phyloP scores from a whole-genome alignment of 2,888 invertebrate genomes.

The Clistopyga incitator region DNA sequence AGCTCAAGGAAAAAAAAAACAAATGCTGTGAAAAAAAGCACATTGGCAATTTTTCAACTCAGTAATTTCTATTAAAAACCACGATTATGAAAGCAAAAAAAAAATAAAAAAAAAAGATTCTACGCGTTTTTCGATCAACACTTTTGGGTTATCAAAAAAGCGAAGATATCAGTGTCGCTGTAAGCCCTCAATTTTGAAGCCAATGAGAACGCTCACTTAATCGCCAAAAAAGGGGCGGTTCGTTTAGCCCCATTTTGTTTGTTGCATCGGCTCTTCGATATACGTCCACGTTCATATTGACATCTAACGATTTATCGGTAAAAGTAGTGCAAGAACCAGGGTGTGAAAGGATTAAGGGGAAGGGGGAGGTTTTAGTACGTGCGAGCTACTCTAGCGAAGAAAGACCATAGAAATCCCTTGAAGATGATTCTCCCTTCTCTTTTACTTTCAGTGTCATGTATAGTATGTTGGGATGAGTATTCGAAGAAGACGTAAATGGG shows the following conservation, averaged over 20 bases:
- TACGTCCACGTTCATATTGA: constrained; percentile 22
- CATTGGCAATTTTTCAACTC: neutral
- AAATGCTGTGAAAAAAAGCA: neutral
- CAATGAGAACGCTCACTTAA: too few species aligned
- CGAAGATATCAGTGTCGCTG: too few species aligned
- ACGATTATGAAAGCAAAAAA: too few species aligned
- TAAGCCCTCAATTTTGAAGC: too few species aligned
- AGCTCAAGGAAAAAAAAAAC: neutral
- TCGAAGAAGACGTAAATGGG: constrained; percentile 36
- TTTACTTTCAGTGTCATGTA: neutral
- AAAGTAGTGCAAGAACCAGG: constrained; percentile 5
- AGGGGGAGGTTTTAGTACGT: neutral
- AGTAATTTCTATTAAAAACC: too few species aligned
- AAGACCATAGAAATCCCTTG: neutral
- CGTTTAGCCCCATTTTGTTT: neutral
- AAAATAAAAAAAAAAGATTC: too few species aligned
- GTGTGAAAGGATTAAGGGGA: neutral
- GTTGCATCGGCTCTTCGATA: neutral
- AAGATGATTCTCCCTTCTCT: neutral
- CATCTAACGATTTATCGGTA: constrained; percentile 35
- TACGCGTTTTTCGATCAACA: too few species aligned
- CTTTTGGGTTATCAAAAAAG: too few species aligned
- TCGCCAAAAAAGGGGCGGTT: too few species aligned
- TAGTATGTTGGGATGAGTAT: constrained; percentile 17
- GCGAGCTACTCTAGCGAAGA: neutral